phyloP scores from a whole-genome alignment of 1,140 invertebrate species.

The Diplogasteroides magnus region DNA sequence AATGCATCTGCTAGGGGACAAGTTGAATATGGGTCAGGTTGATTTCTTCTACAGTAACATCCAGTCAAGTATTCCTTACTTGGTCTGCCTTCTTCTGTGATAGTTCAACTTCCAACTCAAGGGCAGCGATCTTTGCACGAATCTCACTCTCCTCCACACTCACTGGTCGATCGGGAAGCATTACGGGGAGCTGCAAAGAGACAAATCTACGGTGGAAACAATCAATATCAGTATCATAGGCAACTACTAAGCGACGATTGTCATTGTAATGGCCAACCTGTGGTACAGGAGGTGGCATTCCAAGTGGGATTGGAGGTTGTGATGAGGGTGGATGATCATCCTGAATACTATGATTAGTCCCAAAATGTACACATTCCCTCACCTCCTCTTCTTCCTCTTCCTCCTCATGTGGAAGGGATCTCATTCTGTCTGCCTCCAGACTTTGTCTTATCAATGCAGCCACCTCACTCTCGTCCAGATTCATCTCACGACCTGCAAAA shows the following conservation, averaged over 20 bases:
- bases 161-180: too few species aligned
- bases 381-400: constrained; percentile 23
- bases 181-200: too few species aligned
- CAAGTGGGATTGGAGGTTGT: too few species aligned
- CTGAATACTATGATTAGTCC: too few species aligned
- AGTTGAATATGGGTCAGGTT: not conserved
- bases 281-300: too few species aligned
- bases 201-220: too few species aligned
- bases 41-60: not conserved
- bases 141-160: not conserved
- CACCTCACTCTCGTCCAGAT: constrained; percentile 53
- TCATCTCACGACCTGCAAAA: constrained; percentile 36
- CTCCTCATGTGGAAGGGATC: constrained; percentile 14
- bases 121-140: not conserved
- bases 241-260: too few species aligned
- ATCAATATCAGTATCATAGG: too few species aligned
- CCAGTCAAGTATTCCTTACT: not conserved
- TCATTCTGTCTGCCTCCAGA: constrained; percentile 31
- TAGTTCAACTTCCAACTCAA: not conserved
- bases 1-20: not conserved
- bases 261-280: too few species aligned
- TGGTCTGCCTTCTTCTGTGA: not conserved
- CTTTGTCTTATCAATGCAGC: constrained; percentile 45
- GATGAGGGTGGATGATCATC: too few species aligned
- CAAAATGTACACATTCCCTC: too few species aligned